phyloP scores from a whole-genome alignment of 2,113 vertebrate genomes.

The Centrocercus urophasianus region DNA sequence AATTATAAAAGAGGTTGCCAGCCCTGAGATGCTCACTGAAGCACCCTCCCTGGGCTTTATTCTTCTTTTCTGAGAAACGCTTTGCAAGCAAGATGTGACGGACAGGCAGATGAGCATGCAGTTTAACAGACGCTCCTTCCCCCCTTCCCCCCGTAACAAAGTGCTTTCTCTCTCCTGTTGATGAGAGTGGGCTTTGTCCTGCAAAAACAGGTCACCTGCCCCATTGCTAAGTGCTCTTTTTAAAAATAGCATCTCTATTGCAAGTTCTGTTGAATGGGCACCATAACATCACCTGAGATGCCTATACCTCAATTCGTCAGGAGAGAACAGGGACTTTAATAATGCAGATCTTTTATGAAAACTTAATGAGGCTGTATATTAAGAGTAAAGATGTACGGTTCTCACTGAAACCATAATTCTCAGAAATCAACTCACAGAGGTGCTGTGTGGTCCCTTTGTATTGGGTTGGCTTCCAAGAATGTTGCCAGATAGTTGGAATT shows the following conservation, averaged over 20 bases:
- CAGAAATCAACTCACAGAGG: not conserved
- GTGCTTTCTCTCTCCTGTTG: not conserved
- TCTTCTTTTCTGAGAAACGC: not conserved
- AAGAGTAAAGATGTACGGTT: slow-evolving; percentile 45
- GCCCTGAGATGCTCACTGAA: not conserved
- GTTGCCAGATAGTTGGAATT: not conserved
- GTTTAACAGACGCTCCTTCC: not conserved
- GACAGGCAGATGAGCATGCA: not conserved
- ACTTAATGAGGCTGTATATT: slow-evolving; percentile 58
- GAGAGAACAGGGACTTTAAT: slow-evolving; percentile 58
- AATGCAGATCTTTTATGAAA: slow-evolving; percentile 68
- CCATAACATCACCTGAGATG: not conserved
- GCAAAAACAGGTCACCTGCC: not conserved
- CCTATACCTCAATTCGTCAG: slow-evolving; percentile 5
- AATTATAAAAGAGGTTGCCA: not conserved
- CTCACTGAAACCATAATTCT: not conserved
- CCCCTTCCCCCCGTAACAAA: not conserved
- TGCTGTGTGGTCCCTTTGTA: slow-evolving; percentile 9
- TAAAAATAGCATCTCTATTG: slow-evolving; percentile 1
- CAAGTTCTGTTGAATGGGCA: not conserved
- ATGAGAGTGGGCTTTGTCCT: not conserved
- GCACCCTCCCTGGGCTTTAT: not conserved
- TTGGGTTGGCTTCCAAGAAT: not conserved
- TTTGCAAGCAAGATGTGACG: not conserved
- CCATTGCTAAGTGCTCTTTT: not conserved